Conservation (phyloP, 2,888 invertebrate genomes). For the Pachliopta kotzebuea region DNA sequence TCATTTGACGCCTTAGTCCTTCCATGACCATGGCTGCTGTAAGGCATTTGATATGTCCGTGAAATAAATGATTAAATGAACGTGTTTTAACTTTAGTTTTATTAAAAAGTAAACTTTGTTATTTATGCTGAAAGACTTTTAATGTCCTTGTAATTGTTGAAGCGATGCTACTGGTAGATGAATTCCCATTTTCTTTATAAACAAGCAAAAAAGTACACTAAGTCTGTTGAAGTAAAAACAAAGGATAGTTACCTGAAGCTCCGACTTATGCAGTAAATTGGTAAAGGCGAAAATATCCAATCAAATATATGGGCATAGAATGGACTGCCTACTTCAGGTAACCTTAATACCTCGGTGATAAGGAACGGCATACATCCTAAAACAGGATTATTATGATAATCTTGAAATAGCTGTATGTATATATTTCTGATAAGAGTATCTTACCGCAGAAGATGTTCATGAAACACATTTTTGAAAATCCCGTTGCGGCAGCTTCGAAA, state of each 20-base stretch:
- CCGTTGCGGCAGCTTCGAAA: slow-evolving; percentile 87
- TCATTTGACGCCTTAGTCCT: too few species aligned
- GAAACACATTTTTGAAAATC: slow-evolving; percentile 87
- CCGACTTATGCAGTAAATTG: slow-evolving; percentile 80
- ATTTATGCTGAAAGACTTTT: too few species aligned
- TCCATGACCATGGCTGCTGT: too few species aligned
- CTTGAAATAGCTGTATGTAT: background rate
- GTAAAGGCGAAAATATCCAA: slow-evolving; percentile 86
- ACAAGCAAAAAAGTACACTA: too few species aligned
- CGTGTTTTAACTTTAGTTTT: too few species aligned
- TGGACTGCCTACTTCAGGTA: slow-evolving; percentile 83
- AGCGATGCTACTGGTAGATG: too few species aligned
- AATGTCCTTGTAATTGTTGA: too few species aligned
- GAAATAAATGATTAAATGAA: too few species aligned
- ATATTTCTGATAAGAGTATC: background rate
- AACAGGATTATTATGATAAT: slow-evolving; percentile 36
- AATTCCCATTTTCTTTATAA: too few species aligned
- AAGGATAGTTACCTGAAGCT: slow-evolving; percentile 60
- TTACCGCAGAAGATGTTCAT: slow-evolving; percentile 84
- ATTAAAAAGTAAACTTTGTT: too few species aligned
- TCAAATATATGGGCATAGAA: slow-evolving; percentile 83
- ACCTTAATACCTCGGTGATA: slow-evolving; percentile 84
- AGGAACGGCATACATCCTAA: slow-evolving; percentile 87
- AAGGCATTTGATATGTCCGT: too few species aligned
- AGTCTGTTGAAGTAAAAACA: background rate